A percentile compares a stretch with the other conserved stretches of the same genome.
Evolutionary conservation across 2,888 invertebrate species (phyloP).

Genomic region (Dynastes tityus): DNA sequence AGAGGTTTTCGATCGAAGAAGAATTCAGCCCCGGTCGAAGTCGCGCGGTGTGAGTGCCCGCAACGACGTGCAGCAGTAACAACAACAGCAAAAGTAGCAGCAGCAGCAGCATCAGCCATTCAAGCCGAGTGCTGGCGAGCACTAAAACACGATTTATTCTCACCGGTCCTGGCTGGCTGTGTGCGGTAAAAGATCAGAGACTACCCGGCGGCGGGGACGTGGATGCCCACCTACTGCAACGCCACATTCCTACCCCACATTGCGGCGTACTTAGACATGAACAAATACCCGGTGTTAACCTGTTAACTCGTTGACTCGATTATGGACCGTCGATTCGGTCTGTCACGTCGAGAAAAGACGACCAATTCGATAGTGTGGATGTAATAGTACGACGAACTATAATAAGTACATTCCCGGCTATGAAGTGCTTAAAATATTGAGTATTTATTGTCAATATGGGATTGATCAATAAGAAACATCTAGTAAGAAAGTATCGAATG

Average conservation of each 20-base stretch:
- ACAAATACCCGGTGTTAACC: conserved; percentile 69
- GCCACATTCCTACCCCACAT: conserved; percentile 53
- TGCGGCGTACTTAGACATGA: conserved; percentile 46
- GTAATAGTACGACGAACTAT: background rate
- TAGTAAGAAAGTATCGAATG: too few relatives aligned
- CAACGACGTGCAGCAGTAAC: conserved; percentile 1
- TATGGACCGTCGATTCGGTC: conserved; percentile 60
- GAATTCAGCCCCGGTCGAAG: conserved; percentile 16
- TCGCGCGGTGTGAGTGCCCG: conserved; percentile 11
- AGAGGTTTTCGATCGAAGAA: conserved; percentile 16
- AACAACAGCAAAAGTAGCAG: background rate
- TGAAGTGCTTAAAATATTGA: too few relatives aligned
- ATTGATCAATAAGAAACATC: too few relatives aligned
- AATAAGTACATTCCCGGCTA: too few relatives aligned
- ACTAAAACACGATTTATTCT: conserved; percentile 61
- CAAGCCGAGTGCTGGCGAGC: conserved; percentile 21
- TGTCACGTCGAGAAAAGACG: conserved; percentile 4
- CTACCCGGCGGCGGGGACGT: conserved; percentile 45
- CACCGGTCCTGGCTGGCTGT: conserved; percentile 63
- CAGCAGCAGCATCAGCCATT: conserved; percentile 15
- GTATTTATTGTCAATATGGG: too few relatives aligned
- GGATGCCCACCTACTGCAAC: conserved; percentile 53
- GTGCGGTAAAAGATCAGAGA: conserved; percentile 68
- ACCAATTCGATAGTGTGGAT: background rate
- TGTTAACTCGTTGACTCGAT: conserved; percentile 68